A percentile compares a stretch with the other conserved stretches of the same genome.
phyloP scores from a whole-genome alignment of 2,113 vertebrate genomes.

The Lichenostomus cassidix region DNA sequence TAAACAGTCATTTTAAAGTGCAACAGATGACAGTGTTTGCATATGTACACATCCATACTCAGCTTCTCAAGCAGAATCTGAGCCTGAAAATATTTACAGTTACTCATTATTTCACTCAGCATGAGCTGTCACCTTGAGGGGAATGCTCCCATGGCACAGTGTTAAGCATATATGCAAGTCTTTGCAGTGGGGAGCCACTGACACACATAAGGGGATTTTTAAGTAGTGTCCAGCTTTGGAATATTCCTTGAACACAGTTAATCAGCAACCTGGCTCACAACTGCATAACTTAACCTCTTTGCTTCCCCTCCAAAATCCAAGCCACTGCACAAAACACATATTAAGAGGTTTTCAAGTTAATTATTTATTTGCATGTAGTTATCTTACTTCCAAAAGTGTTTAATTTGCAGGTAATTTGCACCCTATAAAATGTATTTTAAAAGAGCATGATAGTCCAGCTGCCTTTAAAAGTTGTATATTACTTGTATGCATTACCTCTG shows the following conservation, averaged over 20 bases:
- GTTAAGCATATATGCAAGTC: neutral
- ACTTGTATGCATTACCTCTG: neutral
- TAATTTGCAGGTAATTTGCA: neutral
- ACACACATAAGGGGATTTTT: neutral
- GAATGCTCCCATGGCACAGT: neutral
- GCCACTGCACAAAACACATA: neutral
- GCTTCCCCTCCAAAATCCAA: neutral
- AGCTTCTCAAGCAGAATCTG: neutral
- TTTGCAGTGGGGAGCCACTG: neutral
- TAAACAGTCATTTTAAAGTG: neutral
- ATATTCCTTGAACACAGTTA: neutral
- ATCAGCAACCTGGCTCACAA: neutral
- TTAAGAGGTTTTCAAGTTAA: neutral
- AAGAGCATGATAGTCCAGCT: neutral
- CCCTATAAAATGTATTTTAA: neutral
- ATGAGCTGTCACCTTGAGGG: neutral
- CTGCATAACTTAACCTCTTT: neutral
- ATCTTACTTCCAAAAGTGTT: neutral
- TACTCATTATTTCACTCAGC: neutral
- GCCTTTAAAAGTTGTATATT: neutral
- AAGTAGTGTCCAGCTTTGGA: neutral
- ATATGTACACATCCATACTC: neutral
- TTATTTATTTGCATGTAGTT: neutral
- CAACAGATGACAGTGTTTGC: neutral
- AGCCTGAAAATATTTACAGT: neutral